These are phyloP conservation scores for Gila orcuttii DNA, from an alignment of 2,113 vertebrate species.

Conservation along the genomic window DNA sequence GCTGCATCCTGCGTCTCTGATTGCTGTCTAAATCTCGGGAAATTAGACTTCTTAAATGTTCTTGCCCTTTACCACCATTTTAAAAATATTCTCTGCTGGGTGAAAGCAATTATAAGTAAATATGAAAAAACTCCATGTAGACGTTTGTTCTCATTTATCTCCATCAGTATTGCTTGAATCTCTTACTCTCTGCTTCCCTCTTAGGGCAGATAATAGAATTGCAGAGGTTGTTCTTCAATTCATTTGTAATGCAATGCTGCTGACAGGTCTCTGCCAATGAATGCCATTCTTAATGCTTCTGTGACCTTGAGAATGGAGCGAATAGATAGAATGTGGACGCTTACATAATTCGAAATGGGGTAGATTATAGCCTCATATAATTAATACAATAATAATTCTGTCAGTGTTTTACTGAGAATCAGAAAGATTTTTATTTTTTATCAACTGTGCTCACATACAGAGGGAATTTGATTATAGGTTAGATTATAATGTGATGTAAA, in stretches of 20 bases:
- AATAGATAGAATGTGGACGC: not conserved
- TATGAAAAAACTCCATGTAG: conserved; percentile 56
- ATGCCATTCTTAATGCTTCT: not conserved
- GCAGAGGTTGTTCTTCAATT: not conserved
- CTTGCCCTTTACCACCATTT: conserved; percentile 38
- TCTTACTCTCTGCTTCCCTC: conserved; percentile 74
- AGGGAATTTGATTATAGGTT: not conserved
- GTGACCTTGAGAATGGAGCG: not conserved
- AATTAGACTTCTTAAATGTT: conserved; percentile 19
- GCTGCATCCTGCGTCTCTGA: not conserved
- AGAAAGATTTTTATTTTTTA: not conserved
- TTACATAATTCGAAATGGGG: not conserved
- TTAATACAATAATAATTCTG: not conserved
- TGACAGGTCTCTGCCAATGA: not conserved
- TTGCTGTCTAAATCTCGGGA: conserved; percentile 4
- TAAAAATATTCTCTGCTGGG: conserved; percentile 52
- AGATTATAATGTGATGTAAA: not conserved
- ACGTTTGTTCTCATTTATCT: conserved; percentile 52
- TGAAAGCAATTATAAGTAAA: conserved; percentile 49
- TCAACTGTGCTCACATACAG: not conserved
- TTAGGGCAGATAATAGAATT: conserved; percentile 58
- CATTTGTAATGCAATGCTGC: not conserved
- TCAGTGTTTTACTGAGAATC: not conserved
- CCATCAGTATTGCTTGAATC: conserved; percentile 46
- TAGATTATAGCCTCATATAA: not conserved